These are phyloP conservation scores for Tachypleus tridentatus DNA, from an alignment of 1,140 invertebrate species.

Conservation along the genomic window DNA sequence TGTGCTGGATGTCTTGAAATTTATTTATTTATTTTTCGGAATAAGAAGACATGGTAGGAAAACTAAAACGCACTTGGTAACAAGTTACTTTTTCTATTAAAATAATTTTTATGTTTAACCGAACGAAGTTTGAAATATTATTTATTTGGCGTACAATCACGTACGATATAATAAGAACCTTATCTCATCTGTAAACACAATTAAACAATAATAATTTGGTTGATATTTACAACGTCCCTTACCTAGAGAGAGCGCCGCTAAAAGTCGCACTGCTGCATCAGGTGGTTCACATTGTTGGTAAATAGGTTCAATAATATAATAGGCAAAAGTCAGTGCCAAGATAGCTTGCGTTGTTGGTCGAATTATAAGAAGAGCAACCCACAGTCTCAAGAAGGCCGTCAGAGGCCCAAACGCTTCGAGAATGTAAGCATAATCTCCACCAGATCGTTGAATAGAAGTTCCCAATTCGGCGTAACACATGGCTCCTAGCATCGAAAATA, in stretches of 20 bases:
- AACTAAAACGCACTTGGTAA: no score
- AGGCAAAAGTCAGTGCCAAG: conserved; percentile 87
- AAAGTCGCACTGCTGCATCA: conserved; percentile 23
- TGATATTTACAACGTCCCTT: conserved; percentile 9
- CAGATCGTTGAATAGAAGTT: conserved; percentile 66
- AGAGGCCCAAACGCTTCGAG: conserved; percentile 77
- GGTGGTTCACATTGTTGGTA: conserved; percentile 46
- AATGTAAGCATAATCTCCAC: conserved; percentile 96
- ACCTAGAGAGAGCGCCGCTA: conserved; percentile 28
- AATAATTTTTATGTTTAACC: no score
- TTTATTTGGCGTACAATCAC: no score
- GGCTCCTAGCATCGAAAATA: conserved; percentile 78
- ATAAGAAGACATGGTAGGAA: no score
- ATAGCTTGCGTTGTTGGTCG: conserved; percentile 93
- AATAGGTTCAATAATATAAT: conserved; percentile 85
- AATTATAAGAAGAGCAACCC: conserved; percentile 79
- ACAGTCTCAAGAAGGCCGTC: conserved; percentile 86
- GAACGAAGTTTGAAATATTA: no score
- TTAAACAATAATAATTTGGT: no score
- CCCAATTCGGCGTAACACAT: conserved; percentile 95
- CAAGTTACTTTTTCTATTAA: no score
- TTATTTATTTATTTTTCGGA: no score
- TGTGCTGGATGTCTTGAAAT: no score
- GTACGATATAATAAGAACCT: no score
- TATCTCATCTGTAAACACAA: no score